phyloP scores from a whole-genome alignment of 2,113 vertebrate species.

The Phocoena phocoena region DNA sequence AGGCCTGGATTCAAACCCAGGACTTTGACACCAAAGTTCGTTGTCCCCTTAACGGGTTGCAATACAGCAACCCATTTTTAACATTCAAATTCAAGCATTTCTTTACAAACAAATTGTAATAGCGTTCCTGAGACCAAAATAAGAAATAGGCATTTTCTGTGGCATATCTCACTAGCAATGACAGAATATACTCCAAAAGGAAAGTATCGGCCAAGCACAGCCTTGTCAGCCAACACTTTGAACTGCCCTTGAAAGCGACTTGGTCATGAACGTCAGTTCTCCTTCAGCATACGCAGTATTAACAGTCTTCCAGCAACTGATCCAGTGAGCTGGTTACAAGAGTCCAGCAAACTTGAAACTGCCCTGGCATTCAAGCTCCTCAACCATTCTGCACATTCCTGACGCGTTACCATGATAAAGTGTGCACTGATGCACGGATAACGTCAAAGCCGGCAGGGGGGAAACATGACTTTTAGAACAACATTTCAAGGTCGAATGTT shows the following conservation, averaged over 20 bases:
- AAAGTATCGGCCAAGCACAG: neutral
- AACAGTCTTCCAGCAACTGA: neutral
- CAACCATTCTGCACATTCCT: constrained; percentile 79
- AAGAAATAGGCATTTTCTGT: neutral
- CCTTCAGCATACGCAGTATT: neutral
- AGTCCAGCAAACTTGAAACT: constrained; percentile 70
- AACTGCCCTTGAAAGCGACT: constrained; percentile 28
- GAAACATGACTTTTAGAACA: constrained; percentile 68
- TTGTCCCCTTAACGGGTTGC: neutral
- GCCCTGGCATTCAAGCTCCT: constrained; percentile 66
- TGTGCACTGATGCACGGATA: constrained; percentile 78
- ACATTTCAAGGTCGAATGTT: constrained; percentile 74
- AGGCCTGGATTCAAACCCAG: neutral
- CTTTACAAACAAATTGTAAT: neutral
- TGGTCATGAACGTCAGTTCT: neutral
- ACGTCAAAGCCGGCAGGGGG: constrained; percentile 52
- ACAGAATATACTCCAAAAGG: neutral
- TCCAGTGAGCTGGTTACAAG: neutral
- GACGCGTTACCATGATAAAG: constrained; percentile 73
- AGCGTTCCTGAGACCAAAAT: neutral
- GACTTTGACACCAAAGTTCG: neutral
- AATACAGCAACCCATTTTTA: neutral
- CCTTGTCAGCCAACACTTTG: neutral
- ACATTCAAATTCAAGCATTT: neutral
- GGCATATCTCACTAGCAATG: neutral